phyloP scores from a whole-genome alignment of 1,140 invertebrate genomes.

The Telenomus remus region DNA sequence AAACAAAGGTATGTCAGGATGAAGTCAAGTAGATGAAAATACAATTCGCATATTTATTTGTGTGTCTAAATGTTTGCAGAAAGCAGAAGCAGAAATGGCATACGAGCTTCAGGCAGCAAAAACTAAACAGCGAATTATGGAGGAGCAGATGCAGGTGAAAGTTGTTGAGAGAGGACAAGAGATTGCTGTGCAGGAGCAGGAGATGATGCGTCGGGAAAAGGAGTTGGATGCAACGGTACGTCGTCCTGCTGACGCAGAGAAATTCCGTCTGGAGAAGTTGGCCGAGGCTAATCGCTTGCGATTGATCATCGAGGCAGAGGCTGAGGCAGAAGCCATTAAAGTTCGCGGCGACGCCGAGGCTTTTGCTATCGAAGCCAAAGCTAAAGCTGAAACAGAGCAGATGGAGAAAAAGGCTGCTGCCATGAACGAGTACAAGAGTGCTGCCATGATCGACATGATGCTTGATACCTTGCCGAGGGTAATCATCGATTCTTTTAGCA shows the following conservation, averaged over 20 bases:
- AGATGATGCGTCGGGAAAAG: constrained; percentile 88
- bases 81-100: constrained; percentile 96
- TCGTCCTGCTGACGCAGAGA: constrained; percentile 95
- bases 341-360: constrained; percentile 92
- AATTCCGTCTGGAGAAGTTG: constrained; percentile 91
- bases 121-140: constrained; percentile 96
- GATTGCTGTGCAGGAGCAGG: constrained; percentile 93
- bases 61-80: constrained; percentile 66
- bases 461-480: constrained; percentile 97
- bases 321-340: constrained; percentile 91
- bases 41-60: background rate
- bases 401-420: constrained; percentile 98
- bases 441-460: constrained; percentile 98
- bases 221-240: constrained; percentile 93
- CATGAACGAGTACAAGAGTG: constrained; percentile 96
- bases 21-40: background rate
- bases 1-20: constrained; percentile 86
- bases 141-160: constrained; percentile 97
- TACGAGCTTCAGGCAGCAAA: constrained; percentile 96
- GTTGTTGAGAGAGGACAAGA: constrained; percentile 95
- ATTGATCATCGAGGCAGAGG: constrained; percentile 93
- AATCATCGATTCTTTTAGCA: constrained; percentile 33
- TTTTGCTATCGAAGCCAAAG: constrained; percentile 94
- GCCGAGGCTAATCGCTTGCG: constrained; percentile 93
- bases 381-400: constrained; percentile 95